These are phyloP conservation scores for Crambe crambe DNA, from an alignment of 37 sponge, comb jelly and placozoan genomes.

Conservation along the genomic window DNA sequence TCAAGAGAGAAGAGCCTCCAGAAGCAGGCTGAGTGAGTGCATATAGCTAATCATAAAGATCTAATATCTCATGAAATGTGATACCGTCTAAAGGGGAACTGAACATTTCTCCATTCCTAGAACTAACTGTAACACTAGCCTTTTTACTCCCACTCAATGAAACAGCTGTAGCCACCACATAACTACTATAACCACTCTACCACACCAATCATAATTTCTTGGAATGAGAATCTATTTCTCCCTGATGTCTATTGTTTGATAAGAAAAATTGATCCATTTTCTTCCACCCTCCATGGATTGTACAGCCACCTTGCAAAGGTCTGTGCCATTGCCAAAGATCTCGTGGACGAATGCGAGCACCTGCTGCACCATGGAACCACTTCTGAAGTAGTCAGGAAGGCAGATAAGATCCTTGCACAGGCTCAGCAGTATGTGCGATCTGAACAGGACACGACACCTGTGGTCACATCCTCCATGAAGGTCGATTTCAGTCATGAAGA, in stretches of 20 bases:
- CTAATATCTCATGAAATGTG: neutral
- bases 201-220: too few species aligned
- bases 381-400: neutral
- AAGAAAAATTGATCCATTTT: too few species aligned
- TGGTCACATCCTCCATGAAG: slow-evolving; percentile 5
- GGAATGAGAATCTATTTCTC: too few species aligned
- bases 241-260: too few species aligned
- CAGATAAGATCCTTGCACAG: neutral
- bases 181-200: too few species aligned
- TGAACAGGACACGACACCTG: slow-evolving; percentile 22
- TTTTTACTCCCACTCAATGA: too few species aligned
- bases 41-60: neutral
- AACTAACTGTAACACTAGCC: too few species aligned
- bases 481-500: slow-evolving; percentile 4
- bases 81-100: too few species aligned
- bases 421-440: slow-evolving; percentile 15
- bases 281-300: too few species aligned
- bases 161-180: too few species aligned
- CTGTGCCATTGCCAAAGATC: slow-evolving; percentile 29
- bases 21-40: slow-evolving; percentile 30
- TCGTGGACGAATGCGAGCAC: slow-evolving; percentile 16
- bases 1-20: slow-evolving; percentile 6
- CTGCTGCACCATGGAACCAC: slow-evolving; percentile 1
- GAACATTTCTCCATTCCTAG: too few species aligned
- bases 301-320: slow-evolving; percentile 31